A percentile compares a stretch with the other conserved stretches of the same genome.
phyloP scores from a whole-genome alignment of 2,113 vertebrate species.

The Patagioenas fasciata region DNA sequence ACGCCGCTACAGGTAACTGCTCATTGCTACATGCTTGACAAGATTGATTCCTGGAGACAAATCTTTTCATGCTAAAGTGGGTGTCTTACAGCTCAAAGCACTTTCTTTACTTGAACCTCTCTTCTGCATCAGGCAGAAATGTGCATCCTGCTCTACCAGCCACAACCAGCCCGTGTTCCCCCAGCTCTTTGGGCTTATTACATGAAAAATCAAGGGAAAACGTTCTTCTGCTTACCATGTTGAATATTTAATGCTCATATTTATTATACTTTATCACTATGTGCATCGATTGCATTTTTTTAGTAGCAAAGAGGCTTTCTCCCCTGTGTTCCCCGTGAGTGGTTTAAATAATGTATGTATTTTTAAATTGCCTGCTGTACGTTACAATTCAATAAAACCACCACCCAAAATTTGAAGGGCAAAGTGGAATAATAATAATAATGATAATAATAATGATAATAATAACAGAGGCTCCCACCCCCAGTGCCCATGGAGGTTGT shows the following conservation, averaged over 20 bases:
- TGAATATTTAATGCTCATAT: not conserved
- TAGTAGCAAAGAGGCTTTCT: not conserved
- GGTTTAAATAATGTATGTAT: not conserved
- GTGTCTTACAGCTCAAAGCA: not conserved
- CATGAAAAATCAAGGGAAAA: not conserved
- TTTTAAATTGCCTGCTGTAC: not conserved
- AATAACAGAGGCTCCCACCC: not conserved
- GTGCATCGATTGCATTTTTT: not conserved
- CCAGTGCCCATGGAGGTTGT: not conserved
- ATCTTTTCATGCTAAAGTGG: not conserved
- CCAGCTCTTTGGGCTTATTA: not conserved
- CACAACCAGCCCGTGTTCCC: accelerated
- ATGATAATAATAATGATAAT: not conserved
- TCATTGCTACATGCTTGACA: not conserved
- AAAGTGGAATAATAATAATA: not conserved
- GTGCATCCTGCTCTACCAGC: not conserved
- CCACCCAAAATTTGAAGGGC: not conserved
- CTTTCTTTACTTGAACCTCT: not conserved
- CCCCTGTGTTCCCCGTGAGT: too few species aligned
- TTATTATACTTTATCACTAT: not conserved
- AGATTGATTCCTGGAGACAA: not conserved
- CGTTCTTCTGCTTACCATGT: not conserved
- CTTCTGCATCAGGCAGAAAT: not conserved
- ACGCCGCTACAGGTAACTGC: slow-evolving; percentile 91
- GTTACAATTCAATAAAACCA: not conserved